Evolutionary conservation across 2,113 vertebrate genomes (phyloP).

Genomic region (Halichoerus grypus): DNA sequence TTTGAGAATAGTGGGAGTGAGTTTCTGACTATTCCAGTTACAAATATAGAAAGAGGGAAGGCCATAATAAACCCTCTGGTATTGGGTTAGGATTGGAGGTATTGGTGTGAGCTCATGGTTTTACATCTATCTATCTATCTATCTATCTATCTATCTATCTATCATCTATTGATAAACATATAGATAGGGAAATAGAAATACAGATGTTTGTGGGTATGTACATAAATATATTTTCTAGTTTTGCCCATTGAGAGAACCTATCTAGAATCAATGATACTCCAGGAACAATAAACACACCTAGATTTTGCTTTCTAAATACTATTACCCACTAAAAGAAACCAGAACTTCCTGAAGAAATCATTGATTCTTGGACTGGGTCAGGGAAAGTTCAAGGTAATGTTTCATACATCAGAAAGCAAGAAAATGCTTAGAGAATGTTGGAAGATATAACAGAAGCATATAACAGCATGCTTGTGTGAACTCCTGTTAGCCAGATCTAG

Average conservation of each 20-base stretch:
- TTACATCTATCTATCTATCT: conserved; percentile 2
- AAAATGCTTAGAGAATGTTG: neutral
- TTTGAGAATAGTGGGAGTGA: neutral
- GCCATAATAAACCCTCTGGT: neutral
- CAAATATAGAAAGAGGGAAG: neutral
- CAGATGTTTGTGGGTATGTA: neutral
- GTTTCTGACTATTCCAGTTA: neutral
- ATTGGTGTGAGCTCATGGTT: neutral
- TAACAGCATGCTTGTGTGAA: neutral
- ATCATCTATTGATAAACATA: neutral
- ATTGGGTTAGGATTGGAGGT: neutral
- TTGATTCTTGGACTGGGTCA: neutral
- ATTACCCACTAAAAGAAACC: neutral
- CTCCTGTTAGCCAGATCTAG: neutral
- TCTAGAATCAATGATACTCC: neutral
- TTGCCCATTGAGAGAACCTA: neutral
- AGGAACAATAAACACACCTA: neutral
- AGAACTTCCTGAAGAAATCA: neutral
- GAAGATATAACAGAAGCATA: neutral
- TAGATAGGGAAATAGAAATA: neutral
- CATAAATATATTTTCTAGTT: neutral
- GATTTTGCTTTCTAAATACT: neutral
- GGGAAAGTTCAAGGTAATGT: neutral
- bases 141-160: neutral
- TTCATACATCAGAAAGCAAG: neutral